Evolutionary conservation across 2,113 vertebrate species (phyloP).

Genomic region (Gallinago media): DNA sequence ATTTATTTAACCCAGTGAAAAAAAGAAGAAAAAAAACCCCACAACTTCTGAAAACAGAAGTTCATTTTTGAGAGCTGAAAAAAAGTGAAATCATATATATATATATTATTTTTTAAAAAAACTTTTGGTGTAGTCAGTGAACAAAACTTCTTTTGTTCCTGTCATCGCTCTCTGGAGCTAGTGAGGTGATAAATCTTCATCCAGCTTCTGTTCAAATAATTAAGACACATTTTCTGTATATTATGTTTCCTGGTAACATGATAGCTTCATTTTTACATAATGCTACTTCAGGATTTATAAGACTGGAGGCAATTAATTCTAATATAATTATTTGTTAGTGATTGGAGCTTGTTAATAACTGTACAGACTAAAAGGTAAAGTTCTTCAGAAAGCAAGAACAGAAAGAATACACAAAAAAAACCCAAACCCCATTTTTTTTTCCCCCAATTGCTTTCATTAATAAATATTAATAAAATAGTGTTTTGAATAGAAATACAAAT

Average conservation of each 20-base stretch:
- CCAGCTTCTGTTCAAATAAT: slow-evolving; percentile 8
- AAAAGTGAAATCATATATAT: not conserved
- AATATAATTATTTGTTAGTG: not conserved
- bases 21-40: fast-evolving
- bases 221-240: not conserved
- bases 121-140: not conserved
- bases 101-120: no score
- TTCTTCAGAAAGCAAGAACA: not conserved
- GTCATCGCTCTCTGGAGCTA: not conserved
- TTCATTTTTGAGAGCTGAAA: not conserved
- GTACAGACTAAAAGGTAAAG: not conserved
- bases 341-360: not conserved
- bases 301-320: not conserved
- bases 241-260: not conserved
- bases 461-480: not conserved
- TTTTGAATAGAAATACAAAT: not conserved
- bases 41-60: not conserved
- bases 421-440: not conserved
- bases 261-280: not conserved
- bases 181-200: not conserved
- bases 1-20: not conserved
- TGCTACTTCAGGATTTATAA: not conserved
- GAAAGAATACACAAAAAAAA: not conserved
- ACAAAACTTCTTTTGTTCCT: not conserved
- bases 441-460: not conserved